Evolutionary conservation across 2,113 vertebrate species (phyloP).

Genomic region (Lota lota): DNA sequence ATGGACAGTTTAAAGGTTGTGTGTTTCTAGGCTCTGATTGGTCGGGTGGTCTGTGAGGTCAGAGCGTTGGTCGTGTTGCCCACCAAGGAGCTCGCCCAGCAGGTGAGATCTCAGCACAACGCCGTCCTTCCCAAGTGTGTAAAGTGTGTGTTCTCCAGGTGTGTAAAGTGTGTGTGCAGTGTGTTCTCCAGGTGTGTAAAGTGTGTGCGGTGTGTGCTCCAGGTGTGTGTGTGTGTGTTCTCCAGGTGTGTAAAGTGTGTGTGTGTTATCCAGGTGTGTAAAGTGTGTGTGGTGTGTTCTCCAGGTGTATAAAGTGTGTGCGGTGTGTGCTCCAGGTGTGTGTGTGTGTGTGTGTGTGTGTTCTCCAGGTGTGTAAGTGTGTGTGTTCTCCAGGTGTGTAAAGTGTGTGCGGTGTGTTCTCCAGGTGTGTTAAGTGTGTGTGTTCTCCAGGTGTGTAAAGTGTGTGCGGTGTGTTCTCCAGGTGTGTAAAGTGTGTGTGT

Average conservation of each 20-base stretch:
- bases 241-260: not conserved
- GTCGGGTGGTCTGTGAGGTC: slow-evolving; percentile 82
- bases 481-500: not conserved
- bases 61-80: slow-evolving; percentile 87
- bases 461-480: not conserved
- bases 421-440: no score
- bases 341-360: no score
- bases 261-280: no score
- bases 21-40: slow-evolving; percentile 75
- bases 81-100: slow-evolving; percentile 94
- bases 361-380: no score
- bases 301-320: no score
- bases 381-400: no score
- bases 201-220: not conserved
- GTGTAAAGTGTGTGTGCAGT: not conserved
- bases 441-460: slow-evolving; percentile 53
- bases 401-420: no score
- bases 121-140: not conserved
- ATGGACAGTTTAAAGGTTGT: no score
- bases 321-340: no score
- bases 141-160: no score
- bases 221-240: no score
- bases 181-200: no score
- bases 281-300: slow-evolving; percentile 47
- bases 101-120: slow-evolving; percentile 68